phyloP scores from a whole-genome alignment of 2,113 vertebrate genomes.

The Aix galericulata region DNA sequence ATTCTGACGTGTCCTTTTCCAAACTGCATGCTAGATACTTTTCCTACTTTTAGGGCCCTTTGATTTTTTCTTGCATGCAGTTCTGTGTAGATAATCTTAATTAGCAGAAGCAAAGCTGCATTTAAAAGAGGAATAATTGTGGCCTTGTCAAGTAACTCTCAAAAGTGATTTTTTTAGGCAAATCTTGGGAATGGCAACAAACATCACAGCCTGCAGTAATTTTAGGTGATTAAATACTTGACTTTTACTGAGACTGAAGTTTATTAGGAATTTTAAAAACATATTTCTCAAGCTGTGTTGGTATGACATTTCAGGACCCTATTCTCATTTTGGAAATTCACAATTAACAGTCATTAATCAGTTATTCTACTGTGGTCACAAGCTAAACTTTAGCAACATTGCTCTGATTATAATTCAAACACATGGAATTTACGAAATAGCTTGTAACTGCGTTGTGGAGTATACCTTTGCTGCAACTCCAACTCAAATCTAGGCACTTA shows the following conservation, averaged over 20 bases:
- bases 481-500: neutral
- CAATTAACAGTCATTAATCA: neutral
- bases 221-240: constrained; percentile 36
- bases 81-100: neutral
- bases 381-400: neutral
- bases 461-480: neutral
- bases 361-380: neutral
- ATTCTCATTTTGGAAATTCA: neutral
- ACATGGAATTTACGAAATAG: neutral
- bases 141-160: neutral
- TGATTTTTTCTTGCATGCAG: neutral
- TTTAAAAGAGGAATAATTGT: neutral
- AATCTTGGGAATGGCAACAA: neutral
- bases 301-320: constrained; percentile 14
- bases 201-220: neutral
- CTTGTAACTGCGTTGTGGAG: neutral
- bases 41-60: neutral
- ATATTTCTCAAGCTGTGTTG: neutral
- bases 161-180: neutral
- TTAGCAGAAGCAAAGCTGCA: neutral
- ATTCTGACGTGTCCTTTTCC: neutral
- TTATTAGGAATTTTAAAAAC: neutral
- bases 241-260: constrained; percentile 18
- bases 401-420: neutral
- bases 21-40: neutral